phyloP scores from a whole-genome alignment of 2,113 vertebrate species.

The Delphinapterus leucas region DNA sequence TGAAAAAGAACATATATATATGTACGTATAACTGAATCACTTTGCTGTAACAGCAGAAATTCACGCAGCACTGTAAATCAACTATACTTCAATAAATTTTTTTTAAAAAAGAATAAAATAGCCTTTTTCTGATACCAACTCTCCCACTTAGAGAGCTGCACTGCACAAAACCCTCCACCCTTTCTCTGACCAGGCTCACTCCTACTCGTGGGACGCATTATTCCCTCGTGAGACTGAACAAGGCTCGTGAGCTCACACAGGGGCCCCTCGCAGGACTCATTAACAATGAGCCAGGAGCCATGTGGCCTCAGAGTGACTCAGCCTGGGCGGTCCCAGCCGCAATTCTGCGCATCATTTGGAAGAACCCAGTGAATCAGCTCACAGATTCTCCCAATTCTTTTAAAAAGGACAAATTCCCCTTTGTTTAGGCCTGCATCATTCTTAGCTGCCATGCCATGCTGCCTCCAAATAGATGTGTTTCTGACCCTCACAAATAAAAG shows the following conservation, averaged over 20 bases:
- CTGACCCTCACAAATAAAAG: background rate
- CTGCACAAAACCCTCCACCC: no score
- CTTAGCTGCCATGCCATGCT: background rate
- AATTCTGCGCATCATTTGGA: background rate
- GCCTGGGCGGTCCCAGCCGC: background rate
- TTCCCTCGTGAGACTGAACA: background rate
- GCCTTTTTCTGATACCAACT: background rate
- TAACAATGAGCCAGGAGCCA: background rate
- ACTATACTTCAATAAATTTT: background rate
- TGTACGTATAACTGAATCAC: background rate
- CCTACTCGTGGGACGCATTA: background rate
- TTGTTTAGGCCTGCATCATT: conserved; percentile 56
- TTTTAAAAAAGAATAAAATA: background rate
- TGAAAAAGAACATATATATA: background rate
- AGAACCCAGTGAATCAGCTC: background rate
- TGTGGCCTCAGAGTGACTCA: background rate
- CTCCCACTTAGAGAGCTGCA: background rate
- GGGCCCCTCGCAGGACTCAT: background rate
- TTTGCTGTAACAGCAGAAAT: background rate
- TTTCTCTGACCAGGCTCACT: background rate
- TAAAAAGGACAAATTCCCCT: conserved; percentile 42
- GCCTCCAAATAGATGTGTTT: conserved; percentile 44
- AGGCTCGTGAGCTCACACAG: background rate
- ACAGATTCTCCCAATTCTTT: conserved; percentile 59
- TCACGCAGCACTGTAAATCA: background rate